Base-by-base conservation (phyloP, 2,113 vertebrate species). In the Sylvicapra grimmia region DNA sequence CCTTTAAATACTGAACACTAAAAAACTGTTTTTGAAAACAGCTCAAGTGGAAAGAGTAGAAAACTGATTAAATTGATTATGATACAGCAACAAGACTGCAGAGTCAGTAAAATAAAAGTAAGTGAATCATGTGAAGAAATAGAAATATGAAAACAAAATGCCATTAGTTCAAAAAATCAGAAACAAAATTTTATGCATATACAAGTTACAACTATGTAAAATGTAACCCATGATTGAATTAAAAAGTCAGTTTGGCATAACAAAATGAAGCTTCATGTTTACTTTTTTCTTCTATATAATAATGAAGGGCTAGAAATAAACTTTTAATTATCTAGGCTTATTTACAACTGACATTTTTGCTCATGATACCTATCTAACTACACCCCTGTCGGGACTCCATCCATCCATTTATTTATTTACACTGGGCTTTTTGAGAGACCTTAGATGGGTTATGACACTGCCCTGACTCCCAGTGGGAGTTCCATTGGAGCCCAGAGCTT, bases 111-210 rank as follows among this genome's bases (percentile, higher is more conserved):
- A 49, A 90, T 18, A 5, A 25, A 82, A 68, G 40, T 12, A 44
- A 25, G 21, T 2, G 53, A n/a, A 53, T 47, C 53, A 53, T 1
- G 3, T 49, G 49, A 54, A 89, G 36, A 49, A 83, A 72, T 0
- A 49, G 65, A 92, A 90, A 95, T n/a, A 23, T n/a, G 40, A 59
- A 61, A 80, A 94, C 56, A 10, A 90, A 86, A 85, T 19, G 15
- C 4, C 5, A 6, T 51, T 80, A 53, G 49, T 21, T 33, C 13
- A 79, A 90, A 91, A 56, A 15, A 51, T 15, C 25, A 33, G 14
- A 80, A 93, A 84, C 49, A 44, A 84, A 68, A 80, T 44, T 8
- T 49, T 15, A 36, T 21, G 51, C 9, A 4, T 6, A 4, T 25
- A 56, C 13, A 59, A 47, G 59, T 13, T 4, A 18, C 19, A 44